phyloP scores from a whole-genome alignment of 2,113 vertebrate genomes.

The Chrysemys picta region DNA sequence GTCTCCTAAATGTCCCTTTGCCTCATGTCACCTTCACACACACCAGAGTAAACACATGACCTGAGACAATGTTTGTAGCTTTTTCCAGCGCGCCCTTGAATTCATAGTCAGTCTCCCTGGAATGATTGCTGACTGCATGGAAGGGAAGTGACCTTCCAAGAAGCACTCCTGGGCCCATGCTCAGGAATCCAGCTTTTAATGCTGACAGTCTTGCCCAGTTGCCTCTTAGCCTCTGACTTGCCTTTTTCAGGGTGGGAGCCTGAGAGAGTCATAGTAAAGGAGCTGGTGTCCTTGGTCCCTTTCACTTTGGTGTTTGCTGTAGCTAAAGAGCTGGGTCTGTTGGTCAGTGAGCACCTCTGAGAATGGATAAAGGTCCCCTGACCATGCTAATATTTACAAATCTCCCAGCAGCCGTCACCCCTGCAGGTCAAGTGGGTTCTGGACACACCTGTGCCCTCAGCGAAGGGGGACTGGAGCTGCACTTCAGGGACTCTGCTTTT shows the following conservation, averaged over 20 bases:
- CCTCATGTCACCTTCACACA: too few species aligned
- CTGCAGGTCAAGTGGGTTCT: not conserved
- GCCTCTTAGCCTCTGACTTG: not conserved
- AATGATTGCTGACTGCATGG: too few species aligned
- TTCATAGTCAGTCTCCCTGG: too few species aligned
- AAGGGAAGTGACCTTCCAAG: too few species aligned
- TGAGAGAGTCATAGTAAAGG: not conserved
- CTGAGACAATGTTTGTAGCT: too few species aligned
- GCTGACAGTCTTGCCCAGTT: too few species aligned
- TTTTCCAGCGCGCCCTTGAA: too few species aligned
- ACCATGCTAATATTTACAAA: not conserved
- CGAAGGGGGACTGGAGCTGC: not conserved
- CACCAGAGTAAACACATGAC: too few species aligned
- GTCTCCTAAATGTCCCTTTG: not conserved
- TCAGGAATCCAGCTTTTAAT: too few species aligned
- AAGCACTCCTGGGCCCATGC: too few species aligned
- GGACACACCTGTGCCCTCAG: too few species aligned
- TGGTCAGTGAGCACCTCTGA: not conserved
- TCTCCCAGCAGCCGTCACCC: not conserved
- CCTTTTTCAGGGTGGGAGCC: not conserved
- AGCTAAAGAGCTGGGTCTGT: not conserved
- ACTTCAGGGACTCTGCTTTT: not conserved
- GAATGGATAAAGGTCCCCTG: not conserved
- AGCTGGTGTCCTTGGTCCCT: not conserved
- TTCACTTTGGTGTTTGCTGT: not conserved